These are phyloP conservation scores for Bolborhynchus lineola DNA, from an alignment of 2,113 vertebrate species.

Conservation along the genomic window DNA sequence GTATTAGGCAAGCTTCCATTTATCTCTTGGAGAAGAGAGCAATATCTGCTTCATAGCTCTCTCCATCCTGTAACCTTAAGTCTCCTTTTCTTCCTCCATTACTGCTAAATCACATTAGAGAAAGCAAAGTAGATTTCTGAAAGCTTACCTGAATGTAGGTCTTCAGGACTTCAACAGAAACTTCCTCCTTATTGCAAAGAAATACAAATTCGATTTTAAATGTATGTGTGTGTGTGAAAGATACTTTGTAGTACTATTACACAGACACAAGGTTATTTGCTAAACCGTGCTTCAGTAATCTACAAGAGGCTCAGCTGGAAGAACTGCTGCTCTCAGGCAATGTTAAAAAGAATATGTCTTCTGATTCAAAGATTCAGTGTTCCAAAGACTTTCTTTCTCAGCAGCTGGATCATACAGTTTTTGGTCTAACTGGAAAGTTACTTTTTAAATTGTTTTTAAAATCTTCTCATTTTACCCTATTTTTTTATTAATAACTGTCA, in stretches of 20 bases:
- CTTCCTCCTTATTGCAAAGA: slow-evolving; percentile 81
- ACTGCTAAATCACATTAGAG: not conserved
- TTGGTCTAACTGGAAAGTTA: not conserved
- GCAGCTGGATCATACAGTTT: not conserved
- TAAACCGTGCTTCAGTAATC: not conserved
- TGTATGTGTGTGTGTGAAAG: not conserved
- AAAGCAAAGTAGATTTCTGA: not conserved
- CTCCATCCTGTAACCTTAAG: not conserved
- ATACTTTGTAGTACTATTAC: not conserved
- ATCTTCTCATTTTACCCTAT: not conserved
- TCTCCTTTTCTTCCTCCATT: not conserved
- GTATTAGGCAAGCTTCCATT: not conserved
- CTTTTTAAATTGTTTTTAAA: not conserved
- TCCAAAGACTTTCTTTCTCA: not conserved
- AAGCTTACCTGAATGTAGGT: slow-evolving; percentile 85
- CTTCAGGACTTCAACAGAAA: slow-evolving; percentile 86
- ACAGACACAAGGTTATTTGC: not conserved
- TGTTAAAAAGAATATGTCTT: not conserved
- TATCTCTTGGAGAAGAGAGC: not conserved
- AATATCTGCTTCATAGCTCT: not conserved
- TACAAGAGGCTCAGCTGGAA: not conserved
- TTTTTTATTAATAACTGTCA: not conserved
- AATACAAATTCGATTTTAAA: slow-evolving; percentile 29
- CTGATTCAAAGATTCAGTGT: not conserved
- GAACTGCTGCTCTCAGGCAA: not conserved